Conservation (phyloP, 92 coral and sea anemone species). For the Anthopleura xanthogrammica region DNA sequence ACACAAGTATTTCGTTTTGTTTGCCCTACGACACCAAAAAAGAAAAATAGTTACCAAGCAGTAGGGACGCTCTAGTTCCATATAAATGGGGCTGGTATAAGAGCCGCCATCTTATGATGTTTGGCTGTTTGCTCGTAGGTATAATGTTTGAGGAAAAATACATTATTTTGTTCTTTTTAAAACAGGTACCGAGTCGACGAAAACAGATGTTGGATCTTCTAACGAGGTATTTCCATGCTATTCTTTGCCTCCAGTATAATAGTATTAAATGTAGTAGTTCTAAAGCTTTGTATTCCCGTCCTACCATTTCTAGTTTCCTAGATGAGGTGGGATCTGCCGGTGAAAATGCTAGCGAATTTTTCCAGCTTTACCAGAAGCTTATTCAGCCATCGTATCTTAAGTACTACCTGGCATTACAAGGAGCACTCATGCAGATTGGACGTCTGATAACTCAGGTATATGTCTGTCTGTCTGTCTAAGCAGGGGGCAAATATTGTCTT, state of each 20-base stretch:
- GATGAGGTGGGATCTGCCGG: conserved; percentile 92
- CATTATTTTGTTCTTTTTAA: not conserved
- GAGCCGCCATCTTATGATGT: too few species aligned
- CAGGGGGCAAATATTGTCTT: too few species aligned
- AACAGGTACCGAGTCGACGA: conserved; percentile 75
- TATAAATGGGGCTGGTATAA: too few species aligned
- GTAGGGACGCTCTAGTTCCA: too few species aligned
- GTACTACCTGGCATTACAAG: conserved; percentile 78
- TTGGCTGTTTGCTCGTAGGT: too few species aligned
- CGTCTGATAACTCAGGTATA: conserved; percentile 83
- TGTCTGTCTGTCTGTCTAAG: conserved; percentile 9
- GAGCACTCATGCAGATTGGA: conserved; percentile 85
- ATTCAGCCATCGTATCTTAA: conserved; percentile 88
- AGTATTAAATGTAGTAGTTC: not conserved
- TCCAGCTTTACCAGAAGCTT: conserved; percentile 88
- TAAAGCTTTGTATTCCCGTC: not conserved
- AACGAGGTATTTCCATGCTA: conserved; percentile 51
- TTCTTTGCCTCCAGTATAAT: not conserved
- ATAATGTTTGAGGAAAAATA: too few species aligned
- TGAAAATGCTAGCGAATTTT: conserved; percentile 91
- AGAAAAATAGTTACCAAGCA: too few species aligned
- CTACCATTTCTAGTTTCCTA: conserved; percentile 58
- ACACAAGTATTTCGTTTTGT: too few species aligned
- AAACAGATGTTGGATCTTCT: conserved; percentile 83
- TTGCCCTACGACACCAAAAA: too few species aligned